Evolutionary conservation across 2,113 vertebrate species (phyloP).

Genomic region (Etia nguti): DNA sequence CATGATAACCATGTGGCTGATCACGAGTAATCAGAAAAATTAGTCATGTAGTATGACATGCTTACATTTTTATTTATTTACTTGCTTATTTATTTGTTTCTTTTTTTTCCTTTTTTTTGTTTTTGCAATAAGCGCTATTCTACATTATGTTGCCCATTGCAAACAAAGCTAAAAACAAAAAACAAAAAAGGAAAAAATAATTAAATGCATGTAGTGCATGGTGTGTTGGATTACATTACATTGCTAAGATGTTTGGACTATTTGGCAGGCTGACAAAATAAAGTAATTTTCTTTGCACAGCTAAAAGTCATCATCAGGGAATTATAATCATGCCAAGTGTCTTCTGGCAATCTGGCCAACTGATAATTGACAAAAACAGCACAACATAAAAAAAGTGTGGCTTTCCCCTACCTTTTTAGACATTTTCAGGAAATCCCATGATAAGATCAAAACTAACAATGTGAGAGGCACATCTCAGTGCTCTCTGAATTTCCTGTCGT

Average conservation of each 20-base stretch:
- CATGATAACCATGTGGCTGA: neutral
- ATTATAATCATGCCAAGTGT: neutral
- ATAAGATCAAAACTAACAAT: neutral
- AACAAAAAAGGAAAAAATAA: accelerated
- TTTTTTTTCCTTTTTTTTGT: too few species aligned
- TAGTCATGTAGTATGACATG: neutral
- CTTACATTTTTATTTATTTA: neutral
- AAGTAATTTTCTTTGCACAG: neutral
- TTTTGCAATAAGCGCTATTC: neutral
- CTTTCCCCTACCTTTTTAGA: accelerated
- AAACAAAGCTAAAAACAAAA: neutral
- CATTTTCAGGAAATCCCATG: neutral
- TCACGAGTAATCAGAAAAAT: neutral
- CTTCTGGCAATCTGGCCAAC: neutral
- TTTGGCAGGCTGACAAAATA: neutral
- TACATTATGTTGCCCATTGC: neutral
- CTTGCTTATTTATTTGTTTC: neutral
- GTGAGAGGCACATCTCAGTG: neutral
- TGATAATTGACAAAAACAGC: neutral
- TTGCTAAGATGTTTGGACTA: neutral
- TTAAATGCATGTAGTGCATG: too few species aligned
- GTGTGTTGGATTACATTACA: neutral
- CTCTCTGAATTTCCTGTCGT: neutral
- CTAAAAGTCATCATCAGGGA: neutral
- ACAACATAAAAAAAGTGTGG: neutral